Base-by-base conservation (phyloP, 2,888 invertebrate genomes). In the Hypercompe scribonia region DNA sequence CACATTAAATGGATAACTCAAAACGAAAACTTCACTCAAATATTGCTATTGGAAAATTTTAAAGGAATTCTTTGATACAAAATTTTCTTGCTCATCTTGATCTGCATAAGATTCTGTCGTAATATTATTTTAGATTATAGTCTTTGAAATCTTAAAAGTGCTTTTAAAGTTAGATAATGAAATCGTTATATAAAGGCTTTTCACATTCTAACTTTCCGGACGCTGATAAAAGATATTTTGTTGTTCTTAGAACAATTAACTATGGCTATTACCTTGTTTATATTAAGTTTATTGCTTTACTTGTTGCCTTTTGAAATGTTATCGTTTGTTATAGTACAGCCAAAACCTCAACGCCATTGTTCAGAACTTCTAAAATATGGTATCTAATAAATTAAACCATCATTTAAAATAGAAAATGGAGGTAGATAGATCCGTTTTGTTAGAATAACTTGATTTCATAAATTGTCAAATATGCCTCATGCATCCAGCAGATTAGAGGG, bases 1-100 rank as follows among this genome's bases (percentile, higher is more conserved):
- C 86, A 85, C 84, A 86, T 86, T 86, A 87, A 88, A 90, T 85
- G 86, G 84, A 89, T 89, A 88, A 86, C 86, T 88, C 84, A 75
- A 81, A 83, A 85, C 78, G 84, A 84, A 81, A 87, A 86, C 86
- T 82, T 85, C 81, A 82, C 86, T 87, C 84, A 87, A 89, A 90
- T 88, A 86, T 88, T 87, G 84, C 86, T 89, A 86, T 86, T 75
- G 72, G 71, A 80, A 84, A 86, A 86, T 86, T 86, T 82, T 76
- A 73, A 82, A 86, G 84, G 81, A 84, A 86, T 89, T 88, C 85
- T 87, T 88, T 85, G 83, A 84, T 80, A 84, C 85, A 61, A 69
- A 39, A 84, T 78, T 79, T 79, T 84, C 80, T 76, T 70, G 72
- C 71, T 78, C 75, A 69, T 75, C 73, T 72, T 72, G 73, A 80